Evolutionary conservation across 2,888 invertebrate species (phyloP).

Genomic region (Oxyscelio sp.): DNA sequence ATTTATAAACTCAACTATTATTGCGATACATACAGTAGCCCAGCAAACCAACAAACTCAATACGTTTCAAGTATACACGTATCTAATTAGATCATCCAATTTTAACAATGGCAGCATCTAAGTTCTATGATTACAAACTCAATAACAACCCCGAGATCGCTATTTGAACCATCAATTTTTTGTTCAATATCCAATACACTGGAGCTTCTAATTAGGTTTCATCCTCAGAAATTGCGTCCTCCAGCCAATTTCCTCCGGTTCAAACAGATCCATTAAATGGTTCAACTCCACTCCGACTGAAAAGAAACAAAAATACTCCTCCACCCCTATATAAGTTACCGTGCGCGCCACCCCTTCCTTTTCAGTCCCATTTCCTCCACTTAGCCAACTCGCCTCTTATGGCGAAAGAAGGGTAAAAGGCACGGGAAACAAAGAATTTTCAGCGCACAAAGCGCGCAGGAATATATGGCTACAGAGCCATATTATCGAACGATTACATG

Average conservation of each 20-base stretch:
- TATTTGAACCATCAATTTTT: background rate
- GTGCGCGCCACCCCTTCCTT: slow-evolving; percentile 31
- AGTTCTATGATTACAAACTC: background rate
- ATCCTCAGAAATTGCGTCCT: slow-evolving; percentile 20
- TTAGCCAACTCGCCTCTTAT: slow-evolving; percentile 42
- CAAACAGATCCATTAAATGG: slow-evolving; percentile 16
- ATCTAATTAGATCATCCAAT: background rate
- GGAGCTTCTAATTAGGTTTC: slow-evolving; percentile 11
- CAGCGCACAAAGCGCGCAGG: background rate
- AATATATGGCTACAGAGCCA: slow-evolving; percentile 17
- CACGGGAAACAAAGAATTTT: slow-evolving; percentile 34
- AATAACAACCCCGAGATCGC: background rate
- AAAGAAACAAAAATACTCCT: slow-evolving; percentile 27
- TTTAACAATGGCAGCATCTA: background rate
- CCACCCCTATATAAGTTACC: slow-evolving; percentile 24
- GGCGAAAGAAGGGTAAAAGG: slow-evolving; percentile 46
- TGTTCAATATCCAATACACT: background rate
- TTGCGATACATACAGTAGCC: no score
- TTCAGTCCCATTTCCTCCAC: slow-evolving; percentile 42
- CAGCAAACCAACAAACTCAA: no score
- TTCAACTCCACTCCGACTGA: slow-evolving; percentile 9
- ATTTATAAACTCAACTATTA: no score
- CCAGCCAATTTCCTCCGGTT: slow-evolving; percentile 13
- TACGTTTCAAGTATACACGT: no score
- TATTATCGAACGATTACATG: slow-evolving; percentile 49